phyloP scores from a whole-genome alignment of 2,888 invertebrate genomes.

The Archips xylosteana region DNA sequence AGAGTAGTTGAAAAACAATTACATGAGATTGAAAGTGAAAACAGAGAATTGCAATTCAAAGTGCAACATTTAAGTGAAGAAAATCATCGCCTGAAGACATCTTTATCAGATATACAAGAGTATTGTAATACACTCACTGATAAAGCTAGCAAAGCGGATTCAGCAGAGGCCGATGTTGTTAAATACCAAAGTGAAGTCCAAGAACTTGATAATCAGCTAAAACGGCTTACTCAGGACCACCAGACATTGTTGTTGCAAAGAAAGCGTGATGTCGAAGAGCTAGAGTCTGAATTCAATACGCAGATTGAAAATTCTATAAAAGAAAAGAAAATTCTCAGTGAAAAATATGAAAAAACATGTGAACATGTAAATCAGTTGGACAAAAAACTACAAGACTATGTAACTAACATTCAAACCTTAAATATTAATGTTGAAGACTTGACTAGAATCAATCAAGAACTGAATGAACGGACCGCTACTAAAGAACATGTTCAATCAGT shows the following conservation, averaged over 20 bases:
- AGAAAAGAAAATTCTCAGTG: constrained; percentile 78
- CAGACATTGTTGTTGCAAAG: constrained; percentile 73
- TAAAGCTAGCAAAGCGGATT: constrained; percentile 68
- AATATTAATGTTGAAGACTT: constrained; percentile 68
- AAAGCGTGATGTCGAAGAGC: constrained; percentile 74
- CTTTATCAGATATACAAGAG: constrained; percentile 74
- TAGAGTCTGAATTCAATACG: constrained; percentile 77
- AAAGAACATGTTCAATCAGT: constrained; percentile 55
- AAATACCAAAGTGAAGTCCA: constrained; percentile 69
- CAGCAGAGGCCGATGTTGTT: constrained; percentile 62
- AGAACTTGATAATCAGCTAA: constrained; percentile 76
- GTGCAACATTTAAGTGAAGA: constrained; percentile 82
- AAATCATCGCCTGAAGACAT: constrained; percentile 77
- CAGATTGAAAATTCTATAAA: constrained; percentile 79
- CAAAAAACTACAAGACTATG: constrained; percentile 68
- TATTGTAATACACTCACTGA: constrained; percentile 67
- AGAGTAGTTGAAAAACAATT: constrained; percentile 87
- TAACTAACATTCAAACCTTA: constrained; percentile 64
- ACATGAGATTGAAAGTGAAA: constrained; percentile 85
- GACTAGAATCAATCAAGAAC: constrained; percentile 65
- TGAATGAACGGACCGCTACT: constrained; percentile 58
- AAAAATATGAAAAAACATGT: constrained; percentile 78
- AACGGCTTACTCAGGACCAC: constrained; percentile 66
- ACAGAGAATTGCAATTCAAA: constrained; percentile 83
- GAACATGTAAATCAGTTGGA: constrained; percentile 76